These are phyloP conservation scores for Loris lydekkerianus DNA, from an alignment of 2,797 vertebrate genomes.

Conservation along the genomic window DNA sequence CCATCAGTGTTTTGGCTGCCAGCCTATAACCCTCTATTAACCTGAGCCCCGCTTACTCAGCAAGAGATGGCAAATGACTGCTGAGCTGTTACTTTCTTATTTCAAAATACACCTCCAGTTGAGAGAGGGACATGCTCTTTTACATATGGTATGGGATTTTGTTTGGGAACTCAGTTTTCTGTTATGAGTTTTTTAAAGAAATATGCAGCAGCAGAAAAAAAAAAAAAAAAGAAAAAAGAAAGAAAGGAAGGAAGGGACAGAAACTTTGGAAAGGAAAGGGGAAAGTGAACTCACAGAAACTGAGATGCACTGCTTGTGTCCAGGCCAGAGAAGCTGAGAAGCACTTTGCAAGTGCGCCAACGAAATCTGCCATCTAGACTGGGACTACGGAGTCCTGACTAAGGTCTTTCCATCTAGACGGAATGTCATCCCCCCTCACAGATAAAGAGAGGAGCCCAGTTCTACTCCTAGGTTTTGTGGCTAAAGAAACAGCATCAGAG, in stretches of 20 bases:
- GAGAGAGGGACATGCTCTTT: conserved; percentile 79
- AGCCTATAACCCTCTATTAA: conserved; percentile 83
- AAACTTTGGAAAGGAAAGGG: conserved; percentile 55
- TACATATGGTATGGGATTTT: conserved; percentile 83
- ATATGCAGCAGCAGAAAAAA: conserved; percentile 32
- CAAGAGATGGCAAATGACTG: conserved; percentile 82
- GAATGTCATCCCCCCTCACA: background rate
- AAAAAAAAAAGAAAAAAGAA: background rate
- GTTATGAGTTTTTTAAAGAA: conserved; percentile 72
- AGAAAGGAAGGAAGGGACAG: background rate
- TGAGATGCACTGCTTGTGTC: conserved; percentile 48
- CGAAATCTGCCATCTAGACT: conserved; percentile 24
- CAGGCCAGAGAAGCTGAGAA: conserved; percentile 59
- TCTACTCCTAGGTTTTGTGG: background rate
- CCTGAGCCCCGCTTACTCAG: conserved; percentile 84
- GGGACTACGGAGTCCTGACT: background rate
- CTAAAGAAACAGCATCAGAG: background rate
- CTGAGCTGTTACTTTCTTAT: conserved; percentile 85
- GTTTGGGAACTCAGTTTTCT: conserved; percentile 76
- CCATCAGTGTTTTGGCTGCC: conserved; percentile 85
- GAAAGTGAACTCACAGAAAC: conserved; percentile 49
- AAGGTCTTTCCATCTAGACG: conserved; percentile 31
- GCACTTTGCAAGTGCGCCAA: conserved; percentile 51
- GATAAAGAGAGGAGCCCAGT: background rate
- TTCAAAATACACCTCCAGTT: conserved; percentile 83